A percentile compares a stretch with the other conserved stretches of the same genome.
Evolutionary conservation across 1,140 invertebrate species (phyloP).

Genomic region (Eurytemora carolleeae): DNA sequence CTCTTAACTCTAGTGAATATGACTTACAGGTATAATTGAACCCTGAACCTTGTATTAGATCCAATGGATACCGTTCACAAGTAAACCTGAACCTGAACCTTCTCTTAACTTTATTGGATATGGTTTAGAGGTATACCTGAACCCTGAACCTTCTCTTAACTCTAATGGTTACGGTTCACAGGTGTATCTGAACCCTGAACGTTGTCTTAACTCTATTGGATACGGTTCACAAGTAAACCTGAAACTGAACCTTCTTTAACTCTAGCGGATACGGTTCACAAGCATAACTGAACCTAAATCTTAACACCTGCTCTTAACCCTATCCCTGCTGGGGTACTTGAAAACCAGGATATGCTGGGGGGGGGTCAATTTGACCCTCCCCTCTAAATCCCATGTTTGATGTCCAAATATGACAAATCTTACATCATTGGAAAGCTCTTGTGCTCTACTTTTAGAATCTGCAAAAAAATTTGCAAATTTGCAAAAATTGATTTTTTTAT

Average conservation of each 20-base stretch:
- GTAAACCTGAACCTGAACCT: not conserved
- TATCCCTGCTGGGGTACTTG: too few relatives aligned
- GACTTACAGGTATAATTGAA: not conserved
- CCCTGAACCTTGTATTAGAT: not conserved
- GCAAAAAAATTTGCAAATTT: too few relatives aligned
- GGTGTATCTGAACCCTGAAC: not conserved
- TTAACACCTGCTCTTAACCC: too few relatives aligned
- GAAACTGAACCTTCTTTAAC: not conserved
- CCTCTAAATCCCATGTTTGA: too few relatives aligned
- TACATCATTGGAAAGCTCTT: too few relatives aligned
- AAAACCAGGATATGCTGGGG: too few relatives aligned
- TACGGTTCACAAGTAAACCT: not conserved
- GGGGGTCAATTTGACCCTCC: too few relatives aligned
- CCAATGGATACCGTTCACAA: not conserved
- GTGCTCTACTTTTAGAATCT: too few relatives aligned
- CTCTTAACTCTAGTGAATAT: not conserved
- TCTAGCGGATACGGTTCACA: not conserved
- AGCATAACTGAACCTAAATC: too few relatives aligned
- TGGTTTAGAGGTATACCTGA: not conserved
- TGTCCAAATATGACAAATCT: too few relatives aligned
- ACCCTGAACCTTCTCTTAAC: not conserved
- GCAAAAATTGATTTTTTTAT: too few relatives aligned
- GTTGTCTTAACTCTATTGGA: not conserved
- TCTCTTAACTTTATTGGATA: not conserved
- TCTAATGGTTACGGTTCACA: not conserved